These are phyloP conservation scores for Paradoxurus hermaphroditus DNA, from an alignment of 2,113 vertebrate genomes.

Conservation along the genomic window DNA sequence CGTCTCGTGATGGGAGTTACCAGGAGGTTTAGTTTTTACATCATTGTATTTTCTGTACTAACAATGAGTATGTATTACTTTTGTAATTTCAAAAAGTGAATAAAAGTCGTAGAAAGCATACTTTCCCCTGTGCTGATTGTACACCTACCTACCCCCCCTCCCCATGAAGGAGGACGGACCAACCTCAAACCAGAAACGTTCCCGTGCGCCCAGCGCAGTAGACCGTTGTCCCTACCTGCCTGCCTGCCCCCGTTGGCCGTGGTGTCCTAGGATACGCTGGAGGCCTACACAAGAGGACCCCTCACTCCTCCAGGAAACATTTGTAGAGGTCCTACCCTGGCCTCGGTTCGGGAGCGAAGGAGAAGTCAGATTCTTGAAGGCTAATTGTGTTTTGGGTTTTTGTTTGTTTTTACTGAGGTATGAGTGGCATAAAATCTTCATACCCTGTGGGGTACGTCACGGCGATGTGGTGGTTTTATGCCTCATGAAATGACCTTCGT, in stretches of 20 bases:
- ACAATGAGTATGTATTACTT: slow-evolving; percentile 6
- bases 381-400: neutral
- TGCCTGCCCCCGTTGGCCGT: rapidly evolving
- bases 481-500: neutral
- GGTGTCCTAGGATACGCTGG: neutral
- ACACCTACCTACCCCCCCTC: neutral
- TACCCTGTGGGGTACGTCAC: neutral
- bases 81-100: neutral
- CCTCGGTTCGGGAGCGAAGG: neutral
- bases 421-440: neutral
- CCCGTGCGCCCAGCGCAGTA: neutral
- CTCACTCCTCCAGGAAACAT: neutral
- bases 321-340: neutral
- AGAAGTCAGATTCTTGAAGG: neutral
- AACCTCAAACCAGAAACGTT: neutral
- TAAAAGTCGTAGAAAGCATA: neutral
- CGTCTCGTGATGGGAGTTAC: neutral
- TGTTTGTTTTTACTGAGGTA: neutral
- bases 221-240: neutral
- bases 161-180: neutral
- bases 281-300: neutral
- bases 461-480: neutral
- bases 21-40: neutral
- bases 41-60: neutral
- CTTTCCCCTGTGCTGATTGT: neutral